phyloP scores from a whole-genome alignment of 1,140 invertebrate species.

The Brachionus plicatilis region DNA sequence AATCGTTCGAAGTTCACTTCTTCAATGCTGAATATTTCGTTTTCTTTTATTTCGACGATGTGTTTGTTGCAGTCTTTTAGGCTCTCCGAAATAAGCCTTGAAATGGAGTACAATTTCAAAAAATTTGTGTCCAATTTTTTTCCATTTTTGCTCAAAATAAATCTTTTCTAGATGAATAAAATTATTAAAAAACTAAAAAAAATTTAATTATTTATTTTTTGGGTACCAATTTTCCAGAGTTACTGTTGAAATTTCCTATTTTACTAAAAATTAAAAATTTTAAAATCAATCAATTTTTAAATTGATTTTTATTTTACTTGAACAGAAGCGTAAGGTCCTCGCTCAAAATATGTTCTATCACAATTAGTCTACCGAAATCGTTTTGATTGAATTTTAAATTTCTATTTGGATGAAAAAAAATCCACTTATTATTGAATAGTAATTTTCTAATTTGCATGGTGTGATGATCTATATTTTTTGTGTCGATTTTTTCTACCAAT shows the following conservation, averaged over 20 bases:
- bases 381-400: background rate
- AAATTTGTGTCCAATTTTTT: background rate
- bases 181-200: background rate
- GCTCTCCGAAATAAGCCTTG: background rate
- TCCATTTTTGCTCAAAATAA: conserved; percentile 2
- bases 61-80: background rate
- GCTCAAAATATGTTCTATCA: background rate
- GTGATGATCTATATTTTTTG: background rate
- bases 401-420: conserved; percentile 13
- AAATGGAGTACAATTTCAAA: background rate
- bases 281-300: background rate
- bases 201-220: background rate
- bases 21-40: background rate
- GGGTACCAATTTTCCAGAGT: background rate
- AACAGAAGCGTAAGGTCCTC: background rate
- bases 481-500: background rate
- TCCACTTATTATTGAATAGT: background rate
- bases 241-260: background rate
- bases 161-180: background rate
- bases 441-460: background rate
- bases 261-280: background rate
- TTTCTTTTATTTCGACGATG: background rate
- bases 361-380: background rate
- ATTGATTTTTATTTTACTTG: background rate
- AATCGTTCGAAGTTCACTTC: conserved; percentile 1